These are phyloP conservation scores for Leucoraja ocellata DNA, from an alignment of 2,797 vertebrate genomes.

Conservation along the genomic window DNA sequence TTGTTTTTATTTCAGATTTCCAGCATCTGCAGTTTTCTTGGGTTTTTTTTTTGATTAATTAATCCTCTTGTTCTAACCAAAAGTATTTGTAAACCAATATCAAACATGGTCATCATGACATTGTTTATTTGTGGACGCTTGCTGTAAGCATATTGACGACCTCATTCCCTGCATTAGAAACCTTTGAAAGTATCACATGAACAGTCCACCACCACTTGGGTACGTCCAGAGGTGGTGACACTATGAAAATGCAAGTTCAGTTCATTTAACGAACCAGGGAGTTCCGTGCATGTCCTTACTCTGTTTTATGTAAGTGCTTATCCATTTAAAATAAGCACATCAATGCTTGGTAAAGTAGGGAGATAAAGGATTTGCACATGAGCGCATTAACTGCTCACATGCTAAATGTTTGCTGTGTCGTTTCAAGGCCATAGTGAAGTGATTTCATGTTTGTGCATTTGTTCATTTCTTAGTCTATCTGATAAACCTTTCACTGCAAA, in stretches of 20 bases:
- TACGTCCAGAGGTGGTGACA: too few species aligned
- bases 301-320: background rate
- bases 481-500: background rate
- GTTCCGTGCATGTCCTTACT: background rate
- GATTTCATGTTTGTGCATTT: background rate
- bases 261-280: background rate
- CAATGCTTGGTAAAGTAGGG: background rate
- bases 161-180: too few species aligned
- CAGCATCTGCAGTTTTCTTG: too few species aligned
- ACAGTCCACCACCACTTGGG: too few species aligned
- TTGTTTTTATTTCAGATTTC: too few species aligned
- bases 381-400: background rate
- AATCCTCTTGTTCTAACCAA: too few species aligned
- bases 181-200: too few species aligned
- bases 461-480: background rate
- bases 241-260: background rate
- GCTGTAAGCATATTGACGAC: too few species aligned
- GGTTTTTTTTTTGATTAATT: too few species aligned
- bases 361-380: background rate
- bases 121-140: too few species aligned
- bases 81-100: too few species aligned
- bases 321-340: constrained; percentile 2
- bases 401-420: background rate
- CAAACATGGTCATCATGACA: too few species aligned
- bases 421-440: background rate